A percentile compares a stretch with the other conserved stretches of the same genome.
These are phyloP conservation scores for Akabosia matsudoensis DNA, from an alignment of 1,140 invertebrate genomes.

Conservation along the genomic window DNA sequence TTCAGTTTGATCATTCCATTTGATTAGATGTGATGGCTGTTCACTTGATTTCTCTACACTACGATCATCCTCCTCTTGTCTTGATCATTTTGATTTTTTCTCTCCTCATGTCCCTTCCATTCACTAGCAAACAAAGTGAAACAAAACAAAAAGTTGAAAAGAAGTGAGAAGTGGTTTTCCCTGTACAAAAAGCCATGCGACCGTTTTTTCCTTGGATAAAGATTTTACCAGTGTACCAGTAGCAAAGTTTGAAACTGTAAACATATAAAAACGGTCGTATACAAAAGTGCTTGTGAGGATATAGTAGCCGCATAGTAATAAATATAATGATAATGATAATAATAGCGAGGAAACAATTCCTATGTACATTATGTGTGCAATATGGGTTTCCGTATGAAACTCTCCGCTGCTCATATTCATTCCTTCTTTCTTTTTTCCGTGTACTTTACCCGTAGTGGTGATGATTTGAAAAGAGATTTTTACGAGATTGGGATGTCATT, in stretches of 20 bases:
- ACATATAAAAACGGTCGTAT: not conserved
- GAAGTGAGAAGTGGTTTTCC: constrained; percentile 7
- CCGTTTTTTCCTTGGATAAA: not conserved
- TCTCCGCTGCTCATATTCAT: no score
- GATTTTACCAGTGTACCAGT: not conserved
- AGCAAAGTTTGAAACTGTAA: not conserved
- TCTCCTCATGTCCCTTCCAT: not conserved
- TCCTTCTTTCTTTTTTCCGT: not conserved
- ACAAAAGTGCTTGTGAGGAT: not conserved
- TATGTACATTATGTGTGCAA: not conserved
- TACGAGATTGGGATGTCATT: constrained; percentile 35
- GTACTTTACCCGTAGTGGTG: constrained; percentile 3
- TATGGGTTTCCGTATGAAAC: no score
- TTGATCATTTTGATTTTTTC: not conserved
- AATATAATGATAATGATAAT: constrained; percentile 3
- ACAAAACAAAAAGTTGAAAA: not conserved
- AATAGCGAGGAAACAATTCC: not conserved
- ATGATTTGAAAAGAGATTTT: constrained; percentile 21
- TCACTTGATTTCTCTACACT: constrained; percentile 3
- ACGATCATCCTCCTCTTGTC: not conserved
- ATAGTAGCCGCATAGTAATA: constrained; percentile 8
- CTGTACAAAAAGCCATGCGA: not conserved
- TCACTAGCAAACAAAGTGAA: not conserved
- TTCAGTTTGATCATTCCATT: constrained; percentile 24
- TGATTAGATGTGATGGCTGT: constrained; percentile 19